Percentiles rank a stretch among this genome's conserved stretches.
Conservation (phyloP, 2,113 vertebrate genomes). For the Prolemur simus region DNA sequence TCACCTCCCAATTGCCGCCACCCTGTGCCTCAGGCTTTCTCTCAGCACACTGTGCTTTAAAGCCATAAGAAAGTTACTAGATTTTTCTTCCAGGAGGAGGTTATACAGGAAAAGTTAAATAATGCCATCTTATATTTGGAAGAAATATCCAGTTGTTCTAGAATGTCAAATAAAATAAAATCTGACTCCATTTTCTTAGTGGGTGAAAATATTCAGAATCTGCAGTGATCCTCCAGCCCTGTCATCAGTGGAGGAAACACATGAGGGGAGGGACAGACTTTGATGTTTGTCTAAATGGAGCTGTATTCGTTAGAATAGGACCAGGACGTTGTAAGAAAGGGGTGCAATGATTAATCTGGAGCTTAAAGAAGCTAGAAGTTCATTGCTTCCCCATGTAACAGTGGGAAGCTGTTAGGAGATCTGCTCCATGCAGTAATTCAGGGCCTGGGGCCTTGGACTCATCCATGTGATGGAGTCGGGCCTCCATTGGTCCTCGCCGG, state of each 20-base stretch:
- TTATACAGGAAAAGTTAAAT: neutral
- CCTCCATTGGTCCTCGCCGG: neutral
- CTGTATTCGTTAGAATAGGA: neutral
- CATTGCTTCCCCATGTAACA: neutral
- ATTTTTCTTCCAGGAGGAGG: no score
- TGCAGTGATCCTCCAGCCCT: neutral
- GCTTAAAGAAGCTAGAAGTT: neutral
- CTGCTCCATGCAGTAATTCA: neutral
- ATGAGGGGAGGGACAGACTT: neutral
- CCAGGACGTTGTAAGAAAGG: neutral
- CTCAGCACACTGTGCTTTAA: neutral
- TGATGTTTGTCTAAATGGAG: neutral
- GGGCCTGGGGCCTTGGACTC: neutral
- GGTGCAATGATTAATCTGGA: neutral
- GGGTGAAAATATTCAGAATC: neutral
- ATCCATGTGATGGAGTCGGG: neutral
- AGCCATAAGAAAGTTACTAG: neutral
- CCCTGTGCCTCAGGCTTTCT: neutral
- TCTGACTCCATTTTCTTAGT: neutral
- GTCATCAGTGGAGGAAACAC: neutral
- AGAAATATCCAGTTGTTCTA: neutral
- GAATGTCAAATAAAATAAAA: conserved; percentile 10
- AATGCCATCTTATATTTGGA: neutral
- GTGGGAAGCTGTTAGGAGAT: neutral
- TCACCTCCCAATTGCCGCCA: neutral